Percentiles rank a stretch among this genome's conserved stretches.
phyloP scores from a whole-genome alignment of 2,113 vertebrate species.

The Atrichornis clamosus region DNA sequence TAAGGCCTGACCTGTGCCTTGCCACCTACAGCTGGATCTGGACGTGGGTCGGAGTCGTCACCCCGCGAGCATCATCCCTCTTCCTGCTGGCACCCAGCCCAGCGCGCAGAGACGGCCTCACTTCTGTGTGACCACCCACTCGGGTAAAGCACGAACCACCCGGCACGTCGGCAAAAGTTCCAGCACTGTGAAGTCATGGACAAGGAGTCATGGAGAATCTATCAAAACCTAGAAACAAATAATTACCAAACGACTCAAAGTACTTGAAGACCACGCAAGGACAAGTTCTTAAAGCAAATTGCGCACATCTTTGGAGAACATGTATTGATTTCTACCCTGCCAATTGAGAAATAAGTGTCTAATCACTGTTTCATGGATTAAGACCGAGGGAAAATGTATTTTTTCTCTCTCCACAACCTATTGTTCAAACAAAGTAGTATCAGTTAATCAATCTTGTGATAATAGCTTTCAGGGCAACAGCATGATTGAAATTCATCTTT shows the following conservation, averaged over 20 bases:
- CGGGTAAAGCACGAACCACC: not conserved
- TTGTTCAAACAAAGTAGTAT: constrained; percentile 15
- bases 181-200: not conserved
- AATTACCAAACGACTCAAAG: not conserved
- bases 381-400: not conserved
- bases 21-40: not conserved
- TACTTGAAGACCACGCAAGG: not conserved
- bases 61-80: accelerated
- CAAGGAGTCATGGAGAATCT: not conserved
- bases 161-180: not conserved
- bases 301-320: not conserved
- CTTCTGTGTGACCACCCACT: accelerated
- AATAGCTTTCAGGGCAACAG: not conserved
- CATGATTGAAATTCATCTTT: not conserved
- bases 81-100: not conserved
- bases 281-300: constrained; percentile 20
- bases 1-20: not conserved
- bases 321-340: not conserved
- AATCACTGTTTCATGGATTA: constrained; percentile 32
- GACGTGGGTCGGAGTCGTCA: not conserved
- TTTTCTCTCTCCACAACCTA: constrained; percentile 6
- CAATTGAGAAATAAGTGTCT: constrained; percentile 29
- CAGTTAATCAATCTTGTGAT: constrained; percentile 51
- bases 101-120: not conserved
- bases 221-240: not conserved